A percentile compares a stretch with the other conserved stretches of the same genome.
These are phyloP conservation scores for Ectemnius lituratus DNA, from an alignment of 2,888 invertebrate species.

Conservation along the genomic window DNA sequence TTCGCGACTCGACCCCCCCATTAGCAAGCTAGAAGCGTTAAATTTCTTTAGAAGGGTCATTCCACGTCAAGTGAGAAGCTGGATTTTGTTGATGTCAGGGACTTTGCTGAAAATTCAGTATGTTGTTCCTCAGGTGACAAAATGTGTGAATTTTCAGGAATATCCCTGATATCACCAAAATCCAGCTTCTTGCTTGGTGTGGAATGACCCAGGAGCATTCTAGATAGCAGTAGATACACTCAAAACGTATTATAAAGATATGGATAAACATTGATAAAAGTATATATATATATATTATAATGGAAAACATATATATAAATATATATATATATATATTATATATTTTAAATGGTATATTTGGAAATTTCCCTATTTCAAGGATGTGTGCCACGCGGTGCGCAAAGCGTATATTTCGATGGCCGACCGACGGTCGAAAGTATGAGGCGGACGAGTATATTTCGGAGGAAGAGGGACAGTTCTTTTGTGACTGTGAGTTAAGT, in stretches of 20 bases:
- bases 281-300: slow-evolving; percentile 66
- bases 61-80: too few species aligned
- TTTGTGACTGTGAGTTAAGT: slow-evolving; percentile 76
- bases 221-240: slow-evolving; percentile 71
- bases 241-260: slow-evolving; percentile 70
- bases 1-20: slow-evolving; percentile 2
- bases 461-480: slow-evolving; percentile 33
- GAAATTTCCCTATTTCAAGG: slow-evolving; percentile 60
- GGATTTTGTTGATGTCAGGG: too few species aligned
- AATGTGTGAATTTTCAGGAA: too few species aligned
- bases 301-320: slow-evolving; percentile 60
- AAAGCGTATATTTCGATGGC: slow-evolving; percentile 45
- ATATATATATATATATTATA: slow-evolving; percentile 64
- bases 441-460: slow-evolving; percentile 50
- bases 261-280: slow-evolving; percentile 69
- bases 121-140: too few species aligned
- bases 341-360: slow-evolving; percentile 73
- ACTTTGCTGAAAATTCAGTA: too few species aligned
- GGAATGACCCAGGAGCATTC: slow-evolving; percentile 52
- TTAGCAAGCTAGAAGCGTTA: slow-evolving; percentile 49
- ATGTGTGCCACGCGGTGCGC: slow-evolving; percentile 39
- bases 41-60: slow-evolving; percentile 47
- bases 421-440: slow-evolving; percentile 28
- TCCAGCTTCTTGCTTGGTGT: too few species aligned
- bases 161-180: too few species aligned